phyloP scores from a whole-genome alignment of 2,888 invertebrate species.

The Drosophila lutescens region DNA sequence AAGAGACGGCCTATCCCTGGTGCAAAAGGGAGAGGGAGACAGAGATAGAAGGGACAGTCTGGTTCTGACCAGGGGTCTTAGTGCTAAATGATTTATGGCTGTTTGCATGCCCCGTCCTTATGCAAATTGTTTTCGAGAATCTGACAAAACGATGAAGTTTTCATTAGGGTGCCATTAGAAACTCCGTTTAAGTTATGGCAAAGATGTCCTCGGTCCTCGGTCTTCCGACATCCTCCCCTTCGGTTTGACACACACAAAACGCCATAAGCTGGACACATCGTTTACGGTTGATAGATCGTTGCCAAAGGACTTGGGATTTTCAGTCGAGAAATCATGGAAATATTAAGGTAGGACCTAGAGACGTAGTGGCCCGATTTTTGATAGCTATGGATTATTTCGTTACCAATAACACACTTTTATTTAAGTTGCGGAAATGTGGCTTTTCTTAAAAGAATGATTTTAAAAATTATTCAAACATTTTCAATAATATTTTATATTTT shows the following conservation, averaged over 20 bases:
- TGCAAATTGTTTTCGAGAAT: slow-evolving; percentile 47
- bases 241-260: background rate
- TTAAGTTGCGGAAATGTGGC: too few species aligned
- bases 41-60: background rate
- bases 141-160: slow-evolving; percentile 39
- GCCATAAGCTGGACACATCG: background rate
- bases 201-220: slow-evolving; percentile 6
- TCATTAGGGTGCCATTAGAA: slow-evolving; percentile 37
- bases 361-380: too few species aligned
- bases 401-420: too few species aligned
- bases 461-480: background rate
- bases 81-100: slow-evolving; percentile 52
- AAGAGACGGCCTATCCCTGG: slow-evolving; percentile 1
- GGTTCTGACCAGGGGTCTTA: slow-evolving; percentile 23
- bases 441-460: too few species aligned
- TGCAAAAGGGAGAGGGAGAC: too few species aligned
- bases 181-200: slow-evolving; percentile 32
- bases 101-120: slow-evolving; percentile 17
- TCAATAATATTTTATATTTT: too few species aligned
- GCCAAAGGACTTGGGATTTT: background rate
- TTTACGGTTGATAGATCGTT: background rate
- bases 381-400: too few species aligned
- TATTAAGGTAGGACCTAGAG: background rate
- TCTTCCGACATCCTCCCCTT: too few species aligned
- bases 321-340: background rate